Base-by-base conservation (phyloP, 2,888 invertebrate genomes). In the Cremastinae sp. region DNA sequence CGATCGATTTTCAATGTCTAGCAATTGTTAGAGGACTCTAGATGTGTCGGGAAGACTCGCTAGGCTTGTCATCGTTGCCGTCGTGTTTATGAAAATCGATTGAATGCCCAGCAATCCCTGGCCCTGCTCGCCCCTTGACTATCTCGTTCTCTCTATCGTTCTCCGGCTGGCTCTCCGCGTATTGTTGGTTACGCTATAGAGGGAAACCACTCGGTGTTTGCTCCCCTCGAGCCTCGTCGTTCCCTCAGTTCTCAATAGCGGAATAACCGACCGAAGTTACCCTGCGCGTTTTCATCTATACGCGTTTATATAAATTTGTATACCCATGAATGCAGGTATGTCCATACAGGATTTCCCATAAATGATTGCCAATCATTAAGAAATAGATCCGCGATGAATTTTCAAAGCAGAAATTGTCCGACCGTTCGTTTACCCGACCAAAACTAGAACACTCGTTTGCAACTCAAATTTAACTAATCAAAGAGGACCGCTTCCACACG, bases 11-110 rank as follows among this genome's bases (percentile, higher is more conserved):
- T 20, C 18, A 5, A 45, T 37, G 71, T 62, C 61, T 71, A 58
- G 61, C 35, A 43, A 71, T 61, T 70, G 22, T 49, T 22, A 28
- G 39, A 49, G 41, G 55, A 66, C 49, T 59, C 51, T 10, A 51
- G 12, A 51, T 37, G 61, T 66, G 61, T 41, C 55, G 22, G 37
- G 8, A 49, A 47, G 71, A 49, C 41, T 12, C 41, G 65, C 41
- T 9, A 43, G 37, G 22, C 41, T 41, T 16, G 37, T 39, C 61
- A 37, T 53, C 37, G 59, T 74, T 8, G 59, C 45, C 53, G 61
- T 56, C 20, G 59, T 56, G 69, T 77, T 74, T 64, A 65, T 53
- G 45, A 64, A 58, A 61, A 74, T 77, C 69, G 76, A 76, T 74
- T 74, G 64, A 69, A 65, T 58, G 58, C 68, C 43, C 51, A 47